Conservation (phyloP, 2,797 vertebrate species). For the Smutsia temminckii region DNA sequence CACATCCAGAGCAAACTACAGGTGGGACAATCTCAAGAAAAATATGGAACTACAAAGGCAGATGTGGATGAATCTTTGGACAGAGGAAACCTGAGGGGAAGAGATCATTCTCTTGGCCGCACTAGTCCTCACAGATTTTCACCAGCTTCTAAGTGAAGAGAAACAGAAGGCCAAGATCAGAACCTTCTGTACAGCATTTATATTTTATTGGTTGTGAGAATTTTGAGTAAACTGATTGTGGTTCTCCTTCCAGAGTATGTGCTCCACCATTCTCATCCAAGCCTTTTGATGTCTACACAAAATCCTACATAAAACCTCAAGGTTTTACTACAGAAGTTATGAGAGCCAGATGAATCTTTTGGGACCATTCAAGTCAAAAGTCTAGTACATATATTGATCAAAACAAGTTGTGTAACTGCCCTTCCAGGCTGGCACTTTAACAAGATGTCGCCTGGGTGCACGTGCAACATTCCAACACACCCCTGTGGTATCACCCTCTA, state of each 20-base stretch:
- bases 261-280: background rate
- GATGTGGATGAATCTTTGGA: background rate
- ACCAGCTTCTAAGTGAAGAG: background rate
- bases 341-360: background rate
- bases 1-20: background rate
- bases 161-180: background rate
- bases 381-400: background rate
- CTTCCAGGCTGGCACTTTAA: background rate
- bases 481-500: background rate
- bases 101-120: background rate
- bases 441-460: background rate
- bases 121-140: background rate
- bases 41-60: background rate
- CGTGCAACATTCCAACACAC: rapidly evolving
- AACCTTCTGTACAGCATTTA: background rate
- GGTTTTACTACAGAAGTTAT: background rate
- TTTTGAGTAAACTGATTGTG: background rate
- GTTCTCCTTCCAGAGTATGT: background rate
- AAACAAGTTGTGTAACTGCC: background rate
- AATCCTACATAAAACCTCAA: background rate
- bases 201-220: background rate
- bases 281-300: background rate
- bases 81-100: background rate
- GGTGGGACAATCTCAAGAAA: background rate
- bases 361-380: background rate